Conservation (phyloP, 2,888 invertebrate genomes). For the Tetragonula carbonaria region DNA sequence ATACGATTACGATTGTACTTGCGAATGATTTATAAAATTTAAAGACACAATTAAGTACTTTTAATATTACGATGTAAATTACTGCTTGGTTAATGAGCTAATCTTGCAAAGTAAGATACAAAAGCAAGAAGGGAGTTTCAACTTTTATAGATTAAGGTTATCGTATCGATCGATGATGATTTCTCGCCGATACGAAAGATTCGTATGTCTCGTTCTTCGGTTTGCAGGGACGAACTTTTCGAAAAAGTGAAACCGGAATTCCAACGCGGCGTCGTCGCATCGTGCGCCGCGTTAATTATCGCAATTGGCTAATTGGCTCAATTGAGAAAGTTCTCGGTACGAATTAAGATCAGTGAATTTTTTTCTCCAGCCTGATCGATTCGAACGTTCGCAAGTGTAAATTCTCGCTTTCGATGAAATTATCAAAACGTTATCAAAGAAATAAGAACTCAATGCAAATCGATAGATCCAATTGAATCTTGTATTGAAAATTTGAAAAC, state of each 20-base stretch:
- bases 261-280: conserved; percentile 34
- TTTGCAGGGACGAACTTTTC: not conserved
- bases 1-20: too few species aligned
- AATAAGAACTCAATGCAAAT: not conserved
- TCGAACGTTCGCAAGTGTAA: conserved; percentile 18
- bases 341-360: conserved; percentile 70
- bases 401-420: not conserved
- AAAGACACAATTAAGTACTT: too few species aligned
- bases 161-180: not conserved
- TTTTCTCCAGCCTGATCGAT: conserved; percentile 35
- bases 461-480: too few species aligned
- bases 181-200: not conserved
- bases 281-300: conserved; percentile 73
- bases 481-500: too few species aligned
- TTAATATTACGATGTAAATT: too few species aligned
- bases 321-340: conserved; percentile 76
- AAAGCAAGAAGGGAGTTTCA: not conserved
- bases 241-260: conserved; percentile 43
- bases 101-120: not conserved
- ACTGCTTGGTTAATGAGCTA: too few species aligned
- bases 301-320: conserved; percentile 79
- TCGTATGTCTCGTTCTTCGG: too few species aligned
- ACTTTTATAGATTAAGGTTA: too few species aligned
- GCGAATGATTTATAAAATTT: too few species aligned
- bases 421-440: not conserved